Evolutionary conservation across 1,140 invertebrate species (phyloP), one percentile per base, ranked within the genome.

Genomic region (Holcopasites calliopsidis): DNA sequence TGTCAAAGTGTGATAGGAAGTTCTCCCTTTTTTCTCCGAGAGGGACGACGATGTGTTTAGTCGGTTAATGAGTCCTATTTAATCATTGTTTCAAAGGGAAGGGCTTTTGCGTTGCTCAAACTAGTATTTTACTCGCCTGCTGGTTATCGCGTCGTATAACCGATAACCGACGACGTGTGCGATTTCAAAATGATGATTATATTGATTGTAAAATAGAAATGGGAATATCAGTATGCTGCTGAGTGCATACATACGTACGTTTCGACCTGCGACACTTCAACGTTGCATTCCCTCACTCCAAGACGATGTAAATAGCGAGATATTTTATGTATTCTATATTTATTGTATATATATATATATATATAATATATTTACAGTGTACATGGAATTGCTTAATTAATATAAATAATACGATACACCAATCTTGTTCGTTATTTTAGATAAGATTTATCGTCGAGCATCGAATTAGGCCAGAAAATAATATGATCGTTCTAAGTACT

Each of bases 101-200:
- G 23, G 44, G 23, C 35, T 28, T 26, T 11, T 2, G 4, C 26
- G n/a, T 52, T 50, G 54, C n/a, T 28, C 66, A 80, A 82, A 72
- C 49, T 82, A 80, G 73, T 77, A 77, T 82, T 82, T 82, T 80
- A 80, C 78, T 82, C 75, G 40, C 21, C 8, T 21, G 16, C n/a
- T n/a, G n/a, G 73, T 49, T 52, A 38, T 33, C 31, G 65, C 16
- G 52, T 49, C 42, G 69, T 80, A 64, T 60, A 71, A 80, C 65
- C 60, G 64, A 71, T 80, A 58, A 49, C 49, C 42, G 57, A 76
- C 38, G 47, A 65, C n/a, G n/a, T n/a, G n/a, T n/a, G 70, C 26
- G 10, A 18, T 13, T 11, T 11, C 5, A 35, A 8, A 55, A 16
- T 10, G n/a, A 21, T 33, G 13, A 76, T 82, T 82, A 78, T 75